Evolutionary conservation across 1,140 invertebrate genomes (phyloP), one percentile per base, ranked within the genome.

Genomic region (Pararge aegeria): DNA sequence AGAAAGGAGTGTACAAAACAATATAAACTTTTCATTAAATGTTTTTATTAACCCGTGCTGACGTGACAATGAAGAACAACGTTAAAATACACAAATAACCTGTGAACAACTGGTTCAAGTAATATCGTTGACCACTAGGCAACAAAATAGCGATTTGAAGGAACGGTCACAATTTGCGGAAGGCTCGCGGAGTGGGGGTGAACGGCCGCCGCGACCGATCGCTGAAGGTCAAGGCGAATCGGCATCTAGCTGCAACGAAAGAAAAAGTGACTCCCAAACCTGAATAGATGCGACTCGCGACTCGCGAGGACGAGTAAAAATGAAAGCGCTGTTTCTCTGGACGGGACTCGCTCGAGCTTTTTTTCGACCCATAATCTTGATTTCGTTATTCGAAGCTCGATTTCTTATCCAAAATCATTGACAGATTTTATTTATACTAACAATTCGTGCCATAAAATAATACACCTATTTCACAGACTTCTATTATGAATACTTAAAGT

Each of bases 221-320:
- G 78, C 70, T 75, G 82, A 87, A 89, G 86, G 86, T 89, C 86
- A 89, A 89, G 84, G 83, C 78, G 62, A 58, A 68, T 63, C 64
- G 60, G 62, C 71, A 68, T 68, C 77, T 71, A 78, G 69, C 64
- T 75, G 77, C 69, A 83, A 81, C 75, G 84, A 89, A 89, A 87
- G 78, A 87, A 89, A 89, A 89, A 89, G 84, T 89, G 84, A 89
- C 83, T 78, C 73, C 76, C 80, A 80, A 86, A 87, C 83, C 82
- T 83, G 83, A 87, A 87, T 83, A 86, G 83, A 81, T 75, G 67
- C 83, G 42, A 46, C 16, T 46, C 18, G 42, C 42, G 83, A 84
- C 16, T 21, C 18, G 42, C 42, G 83, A 84, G 85, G 85, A 89
- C 87, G 78, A 73, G 80, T 87, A 87, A 89, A 87, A 89, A 89